These are phyloP conservation scores for Autographa gamma DNA, from an alignment of 2,888 invertebrate genomes.

Conservation along the genomic window DNA sequence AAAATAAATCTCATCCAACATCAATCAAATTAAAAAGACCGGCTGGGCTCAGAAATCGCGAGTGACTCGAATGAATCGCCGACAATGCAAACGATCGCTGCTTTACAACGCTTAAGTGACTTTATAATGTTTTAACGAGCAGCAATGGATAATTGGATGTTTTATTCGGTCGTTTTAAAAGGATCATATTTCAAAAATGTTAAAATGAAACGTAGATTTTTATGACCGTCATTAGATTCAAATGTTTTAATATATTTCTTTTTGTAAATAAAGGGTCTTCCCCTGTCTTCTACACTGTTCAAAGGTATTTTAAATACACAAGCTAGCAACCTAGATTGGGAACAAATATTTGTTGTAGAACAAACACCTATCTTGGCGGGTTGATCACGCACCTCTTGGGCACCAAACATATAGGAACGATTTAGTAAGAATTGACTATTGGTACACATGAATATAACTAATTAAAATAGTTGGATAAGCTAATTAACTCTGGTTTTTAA, in stretches of 20 bases:
- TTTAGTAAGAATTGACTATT: no score
- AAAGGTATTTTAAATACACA: neutral
- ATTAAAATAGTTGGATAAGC: no score
- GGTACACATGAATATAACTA: no score
- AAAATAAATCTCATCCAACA: slow-evolving; percentile 54
- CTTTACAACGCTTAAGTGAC: slow-evolving; percentile 52
- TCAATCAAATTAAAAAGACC: slow-evolving; percentile 53
- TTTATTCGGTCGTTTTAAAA: slow-evolving; percentile 27
- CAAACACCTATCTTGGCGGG: neutral
- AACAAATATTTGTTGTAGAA: neutral
- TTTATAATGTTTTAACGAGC: slow-evolving; percentile 59
- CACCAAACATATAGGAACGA: neutral
- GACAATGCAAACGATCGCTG: slow-evolving; percentile 50
- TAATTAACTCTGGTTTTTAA: no score
- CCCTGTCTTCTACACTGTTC: neutral
- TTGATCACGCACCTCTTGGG: neutral
- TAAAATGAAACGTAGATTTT: neutral
- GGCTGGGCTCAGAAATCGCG: slow-evolving; percentile 41
- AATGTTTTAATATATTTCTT: neutral
- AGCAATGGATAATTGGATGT: slow-evolving; percentile 48
- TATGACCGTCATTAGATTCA: neutral
- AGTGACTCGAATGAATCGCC: slow-evolving; percentile 54
- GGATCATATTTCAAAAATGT: slow-evolving; percentile 11
- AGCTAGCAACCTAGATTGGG: neutral
- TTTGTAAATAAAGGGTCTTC: neutral